Evolutionary conservation across 2,113 vertebrate genomes (phyloP).

Genomic region (Callipepla squamata): DNA sequence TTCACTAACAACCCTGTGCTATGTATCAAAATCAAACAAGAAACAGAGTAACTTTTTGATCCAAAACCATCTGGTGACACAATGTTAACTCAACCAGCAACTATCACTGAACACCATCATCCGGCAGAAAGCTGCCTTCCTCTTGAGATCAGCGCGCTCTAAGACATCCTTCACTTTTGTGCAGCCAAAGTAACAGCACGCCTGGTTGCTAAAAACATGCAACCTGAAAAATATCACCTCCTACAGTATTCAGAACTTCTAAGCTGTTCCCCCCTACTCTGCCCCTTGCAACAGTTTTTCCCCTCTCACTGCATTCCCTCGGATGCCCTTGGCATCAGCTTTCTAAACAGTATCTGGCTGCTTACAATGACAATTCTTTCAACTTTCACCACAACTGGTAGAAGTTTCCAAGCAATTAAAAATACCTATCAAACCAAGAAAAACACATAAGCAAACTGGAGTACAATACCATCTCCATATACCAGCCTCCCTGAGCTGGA

Average conservation of each 20-base stretch:
- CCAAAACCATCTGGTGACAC: not conserved
- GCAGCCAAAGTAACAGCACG: not conserved
- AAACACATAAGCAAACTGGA: not conserved
- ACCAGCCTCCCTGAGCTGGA: not conserved
- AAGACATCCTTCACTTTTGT: not conserved
- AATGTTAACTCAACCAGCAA: not conserved
- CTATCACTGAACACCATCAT: not conserved
- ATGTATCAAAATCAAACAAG: not conserved
- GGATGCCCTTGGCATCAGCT: not conserved
- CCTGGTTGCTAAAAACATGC: not conserved
- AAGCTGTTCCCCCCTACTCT: not conserved
- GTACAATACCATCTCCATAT: not conserved
- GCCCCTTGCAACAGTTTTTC: not conserved
- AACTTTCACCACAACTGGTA: not conserved
- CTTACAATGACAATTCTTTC: not conserved
- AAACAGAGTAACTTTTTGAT: not conserved
- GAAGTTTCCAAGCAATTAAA: not conserved
- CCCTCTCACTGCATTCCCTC: not conserved
- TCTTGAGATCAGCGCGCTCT: not conserved
- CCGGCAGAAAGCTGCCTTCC: not conserved
- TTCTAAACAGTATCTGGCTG: not conserved
- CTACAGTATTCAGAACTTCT: not conserved
- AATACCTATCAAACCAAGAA: not conserved
- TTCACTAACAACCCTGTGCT: not conserved
- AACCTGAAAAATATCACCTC: not conserved